Evolutionary conservation across 2,888 invertebrate genomes (phyloP).

Genomic region (Rotaria sp.): DNA sequence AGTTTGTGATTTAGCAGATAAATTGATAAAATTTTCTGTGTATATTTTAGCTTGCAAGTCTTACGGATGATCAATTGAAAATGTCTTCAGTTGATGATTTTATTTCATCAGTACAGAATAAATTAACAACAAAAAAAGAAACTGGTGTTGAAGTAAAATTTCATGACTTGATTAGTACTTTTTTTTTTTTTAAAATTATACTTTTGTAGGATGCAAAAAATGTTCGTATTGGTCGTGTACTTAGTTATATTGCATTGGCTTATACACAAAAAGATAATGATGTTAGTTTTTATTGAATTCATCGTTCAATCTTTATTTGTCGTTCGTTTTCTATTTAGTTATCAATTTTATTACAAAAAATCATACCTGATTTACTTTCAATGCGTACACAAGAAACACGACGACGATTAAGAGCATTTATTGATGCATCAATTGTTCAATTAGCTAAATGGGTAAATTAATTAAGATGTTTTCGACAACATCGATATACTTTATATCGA

Average conservation of each 20-base stretch:
- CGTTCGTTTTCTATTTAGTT: not conserved
- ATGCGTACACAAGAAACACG: slow-evolving; percentile 13
- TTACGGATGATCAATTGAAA: not conserved
- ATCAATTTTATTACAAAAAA: not conserved
- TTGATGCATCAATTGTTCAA: slow-evolving; percentile 20
- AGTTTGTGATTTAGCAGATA: not conserved
- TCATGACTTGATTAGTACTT: not conserved
- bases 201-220: not conserved
- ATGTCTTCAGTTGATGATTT: not conserved
- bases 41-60: not conserved
- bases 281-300: not conserved
- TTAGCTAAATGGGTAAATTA: slow-evolving; percentile 18
- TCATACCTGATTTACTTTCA: not conserved
- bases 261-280: slow-evolving; percentile 15
- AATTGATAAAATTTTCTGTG: not conserved
- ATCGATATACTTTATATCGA: not conserved
- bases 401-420: not conserved
- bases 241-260: slow-evolving; percentile 7
- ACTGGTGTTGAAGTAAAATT: not conserved
- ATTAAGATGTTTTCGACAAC: no score
- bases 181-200: not conserved
- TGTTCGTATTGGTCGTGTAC: not conserved
- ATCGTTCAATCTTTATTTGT: not conserved
- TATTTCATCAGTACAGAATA: not conserved
- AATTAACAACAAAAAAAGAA: slow-evolving; percentile 17